Evolutionary conservation across 2,113 vertebrate genomes (phyloP).

Genomic region (Tapirus terrestris): DNA sequence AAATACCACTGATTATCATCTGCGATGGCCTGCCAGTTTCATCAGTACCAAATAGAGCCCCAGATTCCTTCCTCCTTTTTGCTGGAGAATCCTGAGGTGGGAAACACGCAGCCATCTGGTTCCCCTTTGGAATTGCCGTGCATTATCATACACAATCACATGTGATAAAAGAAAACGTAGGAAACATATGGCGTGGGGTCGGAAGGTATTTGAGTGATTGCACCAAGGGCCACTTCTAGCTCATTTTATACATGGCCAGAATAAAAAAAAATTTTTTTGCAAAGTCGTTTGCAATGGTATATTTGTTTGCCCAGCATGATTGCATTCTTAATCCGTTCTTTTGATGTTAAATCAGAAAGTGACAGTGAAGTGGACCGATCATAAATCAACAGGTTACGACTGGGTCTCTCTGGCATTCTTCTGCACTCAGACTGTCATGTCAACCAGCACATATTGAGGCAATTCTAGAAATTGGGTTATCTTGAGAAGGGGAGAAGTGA

Average conservation of each 20-base stretch:
- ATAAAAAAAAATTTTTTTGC: conserved; percentile 13
- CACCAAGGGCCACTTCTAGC: conserved; percentile 67
- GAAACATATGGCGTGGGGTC: conserved; percentile 69
- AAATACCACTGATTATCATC: conserved; percentile 68
- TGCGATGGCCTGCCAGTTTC: conserved; percentile 54
- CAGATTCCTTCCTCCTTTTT: conserved; percentile 39
- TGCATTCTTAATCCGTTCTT: conserved; percentile 58
- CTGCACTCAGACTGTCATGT: conserved; percentile 32
- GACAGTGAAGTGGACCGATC: conserved; percentile 40
- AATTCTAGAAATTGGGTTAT: conserved; percentile 69
- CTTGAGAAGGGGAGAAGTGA: conserved; percentile 47
- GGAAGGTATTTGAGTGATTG: conserved; percentile 69
- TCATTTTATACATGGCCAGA: conserved; percentile 56
- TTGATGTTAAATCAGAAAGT: conserved; percentile 77
- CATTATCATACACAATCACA: conserved; percentile 71
- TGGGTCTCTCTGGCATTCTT: conserved; percentile 59
- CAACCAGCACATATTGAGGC: conserved; percentile 63
- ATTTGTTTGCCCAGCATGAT: conserved; percentile 70
- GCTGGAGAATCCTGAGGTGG: conserved; percentile 39
- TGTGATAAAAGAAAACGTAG: conserved; percentile 70
- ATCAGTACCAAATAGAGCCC: conserved; percentile 52
- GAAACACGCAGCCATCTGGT: conserved; percentile 70
- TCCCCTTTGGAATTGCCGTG: conserved; percentile 67
- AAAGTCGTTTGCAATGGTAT: conserved; percentile 67
- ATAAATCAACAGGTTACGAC: conserved; percentile 71